phyloP scores from a whole-genome alignment of 1,140 invertebrate species.

The Steinernema feltiae region DNA sequence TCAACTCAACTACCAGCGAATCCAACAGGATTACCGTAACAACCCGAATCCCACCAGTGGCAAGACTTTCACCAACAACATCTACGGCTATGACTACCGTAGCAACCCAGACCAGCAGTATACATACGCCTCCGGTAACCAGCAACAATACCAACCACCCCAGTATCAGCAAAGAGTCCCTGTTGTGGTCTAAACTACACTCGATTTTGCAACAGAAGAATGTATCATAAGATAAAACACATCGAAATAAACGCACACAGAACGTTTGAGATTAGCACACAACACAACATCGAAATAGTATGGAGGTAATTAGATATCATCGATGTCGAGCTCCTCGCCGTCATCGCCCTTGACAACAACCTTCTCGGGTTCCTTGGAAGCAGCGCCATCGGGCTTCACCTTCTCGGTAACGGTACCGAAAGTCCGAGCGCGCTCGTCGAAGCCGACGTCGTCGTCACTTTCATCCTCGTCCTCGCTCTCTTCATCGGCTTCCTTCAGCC shows the following conservation, averaged over 20 bases:
- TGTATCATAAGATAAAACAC: background rate
- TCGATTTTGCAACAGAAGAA: background rate
- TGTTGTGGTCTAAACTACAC: background rate
- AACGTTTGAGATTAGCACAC: background rate
- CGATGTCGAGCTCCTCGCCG: slow-evolving; percentile 49
- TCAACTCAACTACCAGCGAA: slow-evolving; percentile 4
- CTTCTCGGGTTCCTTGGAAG: background rate
- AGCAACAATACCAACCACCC: background rate
- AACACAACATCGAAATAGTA: background rate
- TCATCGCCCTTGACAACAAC: slow-evolving; percentile 30
- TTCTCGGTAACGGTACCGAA: slow-evolving; percentile 35
- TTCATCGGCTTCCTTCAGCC: slow-evolving; percentile 93
- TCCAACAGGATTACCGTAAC: slow-evolving; percentile 9
- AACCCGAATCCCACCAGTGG: background rate
- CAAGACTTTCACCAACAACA: slow-evolving; percentile 5
- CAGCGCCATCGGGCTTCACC: slow-evolving; percentile 23
- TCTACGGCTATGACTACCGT: slow-evolving; percentile 1
- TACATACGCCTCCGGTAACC: background rate
- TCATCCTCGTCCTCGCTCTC: slow-evolving; percentile 58
- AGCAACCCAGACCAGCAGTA: slow-evolving; percentile 8
- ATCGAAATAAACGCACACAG: background rate
- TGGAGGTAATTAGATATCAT: slow-evolving; percentile 41
- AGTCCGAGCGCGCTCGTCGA: slow-evolving; percentile 43
- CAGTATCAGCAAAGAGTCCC: background rate
- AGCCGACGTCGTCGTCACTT: slow-evolving; percentile 47